phyloP scores from a whole-genome alignment of 2,113 vertebrate species.

The Solea solea region DNA sequence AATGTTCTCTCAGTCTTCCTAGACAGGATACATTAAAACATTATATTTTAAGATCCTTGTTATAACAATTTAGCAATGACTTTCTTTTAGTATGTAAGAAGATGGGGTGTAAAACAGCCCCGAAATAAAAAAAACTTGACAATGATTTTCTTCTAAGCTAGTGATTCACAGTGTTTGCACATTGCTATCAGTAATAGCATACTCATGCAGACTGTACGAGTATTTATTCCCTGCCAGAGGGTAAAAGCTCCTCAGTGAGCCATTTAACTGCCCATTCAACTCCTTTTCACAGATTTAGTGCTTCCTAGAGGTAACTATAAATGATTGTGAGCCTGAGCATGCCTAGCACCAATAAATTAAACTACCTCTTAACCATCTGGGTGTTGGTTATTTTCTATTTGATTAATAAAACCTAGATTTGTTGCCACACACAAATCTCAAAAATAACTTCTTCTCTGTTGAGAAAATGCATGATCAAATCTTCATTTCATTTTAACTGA shows the following conservation, averaged over 20 bases:
- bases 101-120: not conserved
- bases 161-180: slow-evolving; percentile 33
- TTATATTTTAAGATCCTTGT: not conserved
- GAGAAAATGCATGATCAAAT: not conserved
- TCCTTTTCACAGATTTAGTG: slow-evolving; percentile 57
- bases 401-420: slow-evolving; percentile 21
- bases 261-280: slow-evolving; percentile 48
- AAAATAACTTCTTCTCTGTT: not conserved
- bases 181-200: slow-evolving; percentile 25
- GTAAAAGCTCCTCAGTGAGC: slow-evolving; percentile 37
- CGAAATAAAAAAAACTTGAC: not conserved
- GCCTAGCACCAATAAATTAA: slow-evolving; percentile 42
- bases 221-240: slow-evolving; percentile 46
- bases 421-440: not conserved
- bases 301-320: slow-evolving; percentile 47
- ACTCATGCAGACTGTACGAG: slow-evolving; percentile 15
- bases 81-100: not conserved
- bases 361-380: slow-evolving; percentile 8
- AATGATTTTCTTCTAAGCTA: slow-evolving; percentile 17
- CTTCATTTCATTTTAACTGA: not conserved
- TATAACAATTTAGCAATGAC: not conserved
- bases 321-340: slow-evolving; percentile 33
- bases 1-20: not conserved
- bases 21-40: too few relatives aligned
- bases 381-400: slow-evolving; percentile 1